phyloP scores from a whole-genome alignment of 2,113 vertebrate species.

The Tragelaphus buxtoni region DNA sequence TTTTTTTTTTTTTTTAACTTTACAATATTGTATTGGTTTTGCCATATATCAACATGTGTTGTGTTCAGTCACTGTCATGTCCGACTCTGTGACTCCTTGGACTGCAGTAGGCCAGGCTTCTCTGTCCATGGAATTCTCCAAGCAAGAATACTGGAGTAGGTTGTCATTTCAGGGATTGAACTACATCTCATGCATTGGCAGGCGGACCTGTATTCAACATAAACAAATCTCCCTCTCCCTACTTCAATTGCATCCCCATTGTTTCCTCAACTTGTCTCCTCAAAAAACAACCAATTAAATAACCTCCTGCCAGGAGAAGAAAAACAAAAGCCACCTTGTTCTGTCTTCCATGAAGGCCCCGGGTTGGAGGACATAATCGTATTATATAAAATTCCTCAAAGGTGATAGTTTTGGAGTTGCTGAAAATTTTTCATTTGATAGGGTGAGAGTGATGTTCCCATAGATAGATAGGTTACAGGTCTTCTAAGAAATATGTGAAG shows the following conservation, averaged over 20 bases:
- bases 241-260: background rate
- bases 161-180: background rate
- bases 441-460: background rate
- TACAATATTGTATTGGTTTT: no score
- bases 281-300: background rate
- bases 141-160: background rate
- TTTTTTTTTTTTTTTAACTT: no score
- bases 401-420: background rate
- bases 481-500: background rate
- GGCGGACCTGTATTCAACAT: background rate
- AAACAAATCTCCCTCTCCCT: background rate
- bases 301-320: background rate
- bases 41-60: background rate
- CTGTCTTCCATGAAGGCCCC: background rate
- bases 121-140: background rate
- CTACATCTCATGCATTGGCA: background rate
- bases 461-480: background rate
- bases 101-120: background rate
- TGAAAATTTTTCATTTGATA: background rate
- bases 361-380: background rate
- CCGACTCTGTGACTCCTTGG: background rate
- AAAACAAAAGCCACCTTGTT: background rate
- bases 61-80: background rate
- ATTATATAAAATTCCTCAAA: background rate
- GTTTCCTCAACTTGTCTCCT: background rate